phyloP scores from a whole-genome alignment of 2,113 vertebrate genomes.

The Scatophagus argus region DNA sequence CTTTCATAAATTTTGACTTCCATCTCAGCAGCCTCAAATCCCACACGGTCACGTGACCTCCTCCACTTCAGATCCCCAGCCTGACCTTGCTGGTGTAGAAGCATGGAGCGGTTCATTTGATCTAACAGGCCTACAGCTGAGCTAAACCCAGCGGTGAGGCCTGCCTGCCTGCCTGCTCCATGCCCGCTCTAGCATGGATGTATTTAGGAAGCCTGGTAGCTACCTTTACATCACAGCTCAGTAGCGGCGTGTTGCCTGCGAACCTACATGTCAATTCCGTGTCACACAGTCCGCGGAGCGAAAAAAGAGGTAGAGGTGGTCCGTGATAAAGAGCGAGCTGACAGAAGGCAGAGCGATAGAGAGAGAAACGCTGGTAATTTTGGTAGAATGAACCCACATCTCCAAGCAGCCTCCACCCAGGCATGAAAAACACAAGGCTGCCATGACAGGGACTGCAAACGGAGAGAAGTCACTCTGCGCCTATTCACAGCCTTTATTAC shows the following conservation, averaged over 20 bases:
- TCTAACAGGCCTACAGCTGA: slow-evolving; percentile 80
- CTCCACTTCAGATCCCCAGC: slow-evolving; percentile 60
- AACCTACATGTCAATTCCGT: slow-evolving; percentile 81
- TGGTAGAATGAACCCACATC: slow-evolving; percentile 65
- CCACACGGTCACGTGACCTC: slow-evolving; percentile 79
- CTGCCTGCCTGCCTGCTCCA: slow-evolving; percentile 53
- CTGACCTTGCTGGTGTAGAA: slow-evolving; percentile 79
- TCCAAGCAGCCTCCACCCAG: slow-evolving; percentile 48
- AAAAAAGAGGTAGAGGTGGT: slow-evolving; percentile 77
- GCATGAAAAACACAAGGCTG: slow-evolving; percentile 68
- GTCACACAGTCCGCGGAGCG: slow-evolving; percentile 77
- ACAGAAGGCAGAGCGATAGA: slow-evolving; percentile 71
- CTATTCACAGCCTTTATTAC: slow-evolving; percentile 81
- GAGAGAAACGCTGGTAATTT: slow-evolving; percentile 62
- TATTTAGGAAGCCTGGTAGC: slow-evolving; percentile 78
- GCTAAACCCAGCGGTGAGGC: slow-evolving; percentile 68
- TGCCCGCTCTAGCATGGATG: slow-evolving; percentile 75
- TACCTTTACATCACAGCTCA: slow-evolving; percentile 82
- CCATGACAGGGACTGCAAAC: slow-evolving; percentile 71
- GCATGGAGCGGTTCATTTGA: slow-evolving; percentile 76
- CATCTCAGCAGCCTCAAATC: slow-evolving; percentile 76
- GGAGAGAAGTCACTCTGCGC: slow-evolving; percentile 66
- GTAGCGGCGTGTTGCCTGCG: slow-evolving; percentile 74
- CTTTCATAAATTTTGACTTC: slow-evolving; percentile 74
- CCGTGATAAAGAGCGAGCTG: slow-evolving; percentile 74